phyloP scores from a whole-genome alignment of 2,113 vertebrate species.

The Thalassoma bifasciatum region DNA sequence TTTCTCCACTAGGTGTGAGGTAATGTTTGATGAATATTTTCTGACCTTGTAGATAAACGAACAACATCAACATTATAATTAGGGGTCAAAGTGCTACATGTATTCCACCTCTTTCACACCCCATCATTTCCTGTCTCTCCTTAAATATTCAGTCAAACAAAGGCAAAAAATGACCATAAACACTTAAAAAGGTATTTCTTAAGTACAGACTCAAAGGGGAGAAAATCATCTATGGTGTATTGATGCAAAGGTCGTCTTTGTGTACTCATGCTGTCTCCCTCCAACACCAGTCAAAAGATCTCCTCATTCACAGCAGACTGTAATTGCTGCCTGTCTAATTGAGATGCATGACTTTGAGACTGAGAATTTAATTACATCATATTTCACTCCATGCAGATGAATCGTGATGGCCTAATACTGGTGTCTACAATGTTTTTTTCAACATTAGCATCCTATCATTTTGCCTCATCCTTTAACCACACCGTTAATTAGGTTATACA shows the following conservation, averaged over 20 bases:
- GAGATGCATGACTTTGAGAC: conserved; percentile 2
- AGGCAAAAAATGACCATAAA: too few species aligned
- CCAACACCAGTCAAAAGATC: not conserved
- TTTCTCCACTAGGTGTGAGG: too few species aligned
- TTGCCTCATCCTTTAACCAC: not conserved
- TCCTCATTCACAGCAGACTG: not conserved
- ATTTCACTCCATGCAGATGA: conserved; percentile 5
- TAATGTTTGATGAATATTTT: too few species aligned
- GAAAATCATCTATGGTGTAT: not conserved
- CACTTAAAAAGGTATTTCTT: not conserved
- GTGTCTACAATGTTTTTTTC: not conserved
- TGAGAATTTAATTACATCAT: conserved; percentile 2
- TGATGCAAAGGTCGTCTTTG: not conserved
- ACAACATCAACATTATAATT: too few species aligned
- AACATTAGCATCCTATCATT: not conserved
- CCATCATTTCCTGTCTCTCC: too few species aligned
- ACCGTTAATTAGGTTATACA: not conserved
- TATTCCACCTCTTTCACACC: too few species aligned
- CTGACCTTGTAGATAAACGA: too few species aligned
- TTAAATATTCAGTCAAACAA: too few species aligned
- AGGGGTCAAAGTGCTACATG: too few species aligned
- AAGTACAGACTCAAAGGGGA: not conserved
- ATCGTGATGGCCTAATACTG: not conserved
- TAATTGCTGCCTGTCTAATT: conserved; percentile 18
- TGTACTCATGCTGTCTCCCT: not conserved